phyloP scores from a whole-genome alignment of 1,140 invertebrate species.

The Teleogryllus occipitalis region DNA sequence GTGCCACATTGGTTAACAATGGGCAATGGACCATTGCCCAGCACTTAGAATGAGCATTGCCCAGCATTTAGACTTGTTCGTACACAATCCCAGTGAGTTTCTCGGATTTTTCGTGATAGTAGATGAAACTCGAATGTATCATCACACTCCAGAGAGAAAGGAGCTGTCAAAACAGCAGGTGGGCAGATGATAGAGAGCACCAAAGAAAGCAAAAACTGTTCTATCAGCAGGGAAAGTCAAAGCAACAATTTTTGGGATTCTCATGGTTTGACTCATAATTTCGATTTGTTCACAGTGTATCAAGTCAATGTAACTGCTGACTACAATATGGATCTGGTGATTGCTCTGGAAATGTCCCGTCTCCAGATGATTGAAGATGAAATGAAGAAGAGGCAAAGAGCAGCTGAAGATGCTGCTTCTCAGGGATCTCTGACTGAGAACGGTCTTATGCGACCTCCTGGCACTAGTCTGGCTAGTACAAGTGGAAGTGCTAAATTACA shows the following conservation, averaged over 20 bases:
- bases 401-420: constrained; percentile 14
- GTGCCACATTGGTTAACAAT: too few relatives aligned
- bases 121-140: too few relatives aligned
- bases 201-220: too few relatives aligned
- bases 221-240: neutral
- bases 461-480: constrained; percentile 6
- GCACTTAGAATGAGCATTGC: too few relatives aligned
- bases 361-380: constrained; percentile 57
- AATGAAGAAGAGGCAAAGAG: constrained; percentile 34
- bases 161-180: too few relatives aligned
- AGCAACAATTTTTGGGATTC: neutral
- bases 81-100: too few relatives aligned
- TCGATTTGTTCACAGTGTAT: constrained; percentile 26
- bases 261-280: neutral
- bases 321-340: constrained; percentile 55
- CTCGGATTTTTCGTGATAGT: too few relatives aligned
- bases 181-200: too few relatives aligned
- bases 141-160: too few relatives aligned
- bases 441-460: neutral
- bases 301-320: constrained; percentile 36
- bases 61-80: too few relatives aligned
- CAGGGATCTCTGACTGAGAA: neutral
- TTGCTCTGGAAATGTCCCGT: constrained; percentile 61
- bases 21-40: too few relatives aligned
- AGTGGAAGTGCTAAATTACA: neutral